Evolutionary conservation across 1,140 invertebrate genomes (phyloP), one percentile per base, ranked within the genome.

Genomic region (Drosophila obscura): DNA sequence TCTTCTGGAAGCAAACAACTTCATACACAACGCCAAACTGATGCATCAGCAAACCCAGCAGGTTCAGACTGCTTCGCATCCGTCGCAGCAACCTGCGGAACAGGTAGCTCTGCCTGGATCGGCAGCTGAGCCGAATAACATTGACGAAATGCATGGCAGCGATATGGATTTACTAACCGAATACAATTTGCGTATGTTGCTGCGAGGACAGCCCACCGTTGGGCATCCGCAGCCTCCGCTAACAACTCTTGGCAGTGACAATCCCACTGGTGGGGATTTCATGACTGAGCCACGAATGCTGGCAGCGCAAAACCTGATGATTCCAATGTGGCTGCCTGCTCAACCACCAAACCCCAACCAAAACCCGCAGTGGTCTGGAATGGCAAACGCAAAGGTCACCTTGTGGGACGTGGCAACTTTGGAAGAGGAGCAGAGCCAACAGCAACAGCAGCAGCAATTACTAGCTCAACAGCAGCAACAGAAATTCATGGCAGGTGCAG

Each of bases 381-480:
- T 82, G 13, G 35, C 71, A 6, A 72, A 65, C 15, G 19, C 65
- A 0, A 79, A 88, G 5, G 61, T 57, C n/a, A 72, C 72, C 1
- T 50, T 90, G 9, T 90, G 88, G 88, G 84, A 90, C 19, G 69
- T 78, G 1, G 44, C 72, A 2, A 52, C 69, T 9, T 51, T 85
- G 22, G 72, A 79, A 28, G 64, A 79, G 46, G 83, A 81, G 35
- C 71, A 93, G 85, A 93, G 92, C 64, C 93, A 94, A 71, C 43
- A 73, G 16, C 48, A 65, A n/a, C 93, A 94, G 68, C 43, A 74
- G 19, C 48, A 65, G 15, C 93, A 93, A 59, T 89, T 92, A 60
- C 69, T 92, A 66, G 91, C 90, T 51, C 79, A 92, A 62, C 92
- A 93, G 66, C 92, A 58, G 9, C 26, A 43, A 24, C 26, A n/a